Conservation (phyloP, 2,113 vertebrate genomes). For the Marcusenius ussheri region DNA sequence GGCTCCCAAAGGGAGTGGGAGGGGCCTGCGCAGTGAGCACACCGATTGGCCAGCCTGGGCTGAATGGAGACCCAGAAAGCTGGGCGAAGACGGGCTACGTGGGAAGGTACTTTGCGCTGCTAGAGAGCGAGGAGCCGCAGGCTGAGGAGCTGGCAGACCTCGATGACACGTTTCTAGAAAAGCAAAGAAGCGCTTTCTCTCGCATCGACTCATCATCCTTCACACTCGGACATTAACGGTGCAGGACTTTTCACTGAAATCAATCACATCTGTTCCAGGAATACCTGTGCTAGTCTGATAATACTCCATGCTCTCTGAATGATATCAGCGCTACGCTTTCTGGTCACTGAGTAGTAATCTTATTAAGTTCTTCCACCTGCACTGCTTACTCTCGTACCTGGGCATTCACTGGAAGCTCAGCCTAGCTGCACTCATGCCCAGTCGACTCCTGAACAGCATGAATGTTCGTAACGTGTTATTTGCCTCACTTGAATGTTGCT, state of each 20-base stretch:
- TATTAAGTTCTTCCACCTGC: background rate
- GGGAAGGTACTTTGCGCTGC: conserved; percentile 40
- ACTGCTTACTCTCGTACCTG: background rate
- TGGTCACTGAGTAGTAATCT: background rate
- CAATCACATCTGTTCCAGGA: background rate
- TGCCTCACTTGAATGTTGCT: background rate
- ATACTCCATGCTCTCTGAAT: background rate
- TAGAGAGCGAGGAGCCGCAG: background rate
- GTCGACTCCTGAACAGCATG: background rate
- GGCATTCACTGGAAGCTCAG: background rate
- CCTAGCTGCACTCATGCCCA: background rate
- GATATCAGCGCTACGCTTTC: background rate
- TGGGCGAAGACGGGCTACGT: conserved; percentile 60
- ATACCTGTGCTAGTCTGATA: background rate
- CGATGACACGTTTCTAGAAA: background rate
- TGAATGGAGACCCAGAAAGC: conserved; percentile 30
- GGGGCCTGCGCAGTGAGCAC: conserved; percentile 14
- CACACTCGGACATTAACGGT: background rate
- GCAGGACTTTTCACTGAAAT: background rate
- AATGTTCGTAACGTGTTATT: background rate
- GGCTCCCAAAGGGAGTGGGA: conserved; percentile 51
- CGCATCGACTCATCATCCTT: background rate
- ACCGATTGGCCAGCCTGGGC: conserved; percentile 39
- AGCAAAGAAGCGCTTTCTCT: background rate
- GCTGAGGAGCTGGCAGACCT: background rate